A percentile compares a stretch with the other conserved stretches of the same genome.
These are phyloP conservation scores for Aegypius monachus DNA, from an alignment of 2,113 vertebrate genomes.

Conservation along the genomic window DNA sequence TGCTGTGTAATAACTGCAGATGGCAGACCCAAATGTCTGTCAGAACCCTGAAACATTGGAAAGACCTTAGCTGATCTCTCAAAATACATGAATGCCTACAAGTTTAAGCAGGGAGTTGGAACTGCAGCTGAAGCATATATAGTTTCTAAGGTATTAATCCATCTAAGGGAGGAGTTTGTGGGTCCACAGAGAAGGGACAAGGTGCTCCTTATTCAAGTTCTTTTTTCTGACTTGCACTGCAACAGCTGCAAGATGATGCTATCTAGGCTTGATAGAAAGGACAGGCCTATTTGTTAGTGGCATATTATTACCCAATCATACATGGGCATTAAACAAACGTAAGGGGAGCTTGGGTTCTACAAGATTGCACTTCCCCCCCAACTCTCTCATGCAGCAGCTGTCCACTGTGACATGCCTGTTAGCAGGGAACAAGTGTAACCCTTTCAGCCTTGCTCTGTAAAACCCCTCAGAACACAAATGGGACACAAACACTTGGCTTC, in stretches of 20 bases:
- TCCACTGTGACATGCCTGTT: conserved; percentile 1
- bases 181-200: not conserved
- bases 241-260: conserved; percentile 31
- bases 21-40: not conserved
- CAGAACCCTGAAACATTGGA: not conserved
- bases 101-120: not conserved
- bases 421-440: not conserved
- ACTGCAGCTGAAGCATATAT: not conserved
- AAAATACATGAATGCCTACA: not conserved
- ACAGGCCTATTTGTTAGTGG: not conserved
- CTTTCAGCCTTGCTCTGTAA: not conserved
- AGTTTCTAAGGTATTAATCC: not conserved
- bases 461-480: not conserved
- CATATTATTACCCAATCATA: not conserved
- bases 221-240: not conserved
- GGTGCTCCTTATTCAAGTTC: not conserved
- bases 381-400: not conserved
- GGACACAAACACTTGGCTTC: not conserved
- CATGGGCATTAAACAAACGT: not conserved
- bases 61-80: not conserved
- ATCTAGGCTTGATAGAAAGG: not conserved
- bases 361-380: not conserved
- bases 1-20: not conserved
- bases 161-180: not conserved
- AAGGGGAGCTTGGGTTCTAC: not conserved